phyloP scores from a whole-genome alignment of 2,113 vertebrate species.

The Hyla sarda region DNA sequence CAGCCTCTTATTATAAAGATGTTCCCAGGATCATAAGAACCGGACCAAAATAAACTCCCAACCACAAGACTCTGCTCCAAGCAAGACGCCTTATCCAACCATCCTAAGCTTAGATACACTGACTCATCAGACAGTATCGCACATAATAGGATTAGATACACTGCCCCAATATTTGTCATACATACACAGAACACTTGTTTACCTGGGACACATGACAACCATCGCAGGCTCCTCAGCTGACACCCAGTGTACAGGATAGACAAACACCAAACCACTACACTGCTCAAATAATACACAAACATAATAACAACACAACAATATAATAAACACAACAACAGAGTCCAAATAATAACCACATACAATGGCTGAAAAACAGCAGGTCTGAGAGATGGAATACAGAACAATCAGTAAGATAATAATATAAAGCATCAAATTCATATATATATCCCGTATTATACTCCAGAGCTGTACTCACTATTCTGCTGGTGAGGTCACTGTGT shows the following conservation, averaged over 20 bases:
- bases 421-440: too few species aligned
- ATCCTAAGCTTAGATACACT: not conserved
- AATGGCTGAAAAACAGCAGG: too few species aligned
- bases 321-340: too few species aligned
- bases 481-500: too few species aligned
- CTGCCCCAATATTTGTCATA: not conserved
- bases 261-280: too few species aligned
- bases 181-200: not conserved
- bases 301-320: too few species aligned
- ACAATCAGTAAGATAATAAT: too few species aligned
- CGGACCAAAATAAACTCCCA: not conserved
- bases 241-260: not conserved
- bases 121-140: not conserved
- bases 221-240: not conserved
- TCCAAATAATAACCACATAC: too few species aligned
- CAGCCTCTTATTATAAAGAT: not conserved
- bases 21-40: not conserved
- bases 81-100: not conserved
- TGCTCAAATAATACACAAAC: too few species aligned
- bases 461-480: too few species aligned
- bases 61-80: not conserved
- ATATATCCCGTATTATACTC: too few species aligned
- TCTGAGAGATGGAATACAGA: too few species aligned
- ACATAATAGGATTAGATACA: not conserved
- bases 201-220: not conserved